Percentiles rank a stretch among this genome's conserved stretches.
These are phyloP conservation scores for Parasteatoda tepidariorum DNA, from an alignment of 1,140 invertebrate genomes.

Conservation along the genomic window DNA sequence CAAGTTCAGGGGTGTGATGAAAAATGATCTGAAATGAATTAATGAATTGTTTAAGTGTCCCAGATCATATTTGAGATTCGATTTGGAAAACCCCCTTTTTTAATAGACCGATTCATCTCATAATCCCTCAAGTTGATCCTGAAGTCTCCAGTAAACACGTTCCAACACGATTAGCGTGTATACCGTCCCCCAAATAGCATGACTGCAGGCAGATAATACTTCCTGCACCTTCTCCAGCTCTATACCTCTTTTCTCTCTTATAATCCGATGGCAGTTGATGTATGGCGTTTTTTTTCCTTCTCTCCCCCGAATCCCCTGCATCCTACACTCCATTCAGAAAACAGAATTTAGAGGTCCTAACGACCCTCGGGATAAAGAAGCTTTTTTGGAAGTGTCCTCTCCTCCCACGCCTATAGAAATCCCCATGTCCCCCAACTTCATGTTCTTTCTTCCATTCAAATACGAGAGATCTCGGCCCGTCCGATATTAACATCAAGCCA, in stretches of 20 bases:
- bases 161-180: too few species aligned
- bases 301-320: background rate
- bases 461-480: background rate
- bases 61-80: too few species aligned
- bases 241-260: conserved; percentile 34
- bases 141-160: too few species aligned
- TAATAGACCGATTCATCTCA: too few species aligned
- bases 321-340: background rate
- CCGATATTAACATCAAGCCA: conserved; percentile 12
- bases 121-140: too few species aligned
- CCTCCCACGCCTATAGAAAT: conserved; percentile 3
- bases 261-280: conserved; percentile 32
- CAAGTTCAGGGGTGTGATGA: too few species aligned
- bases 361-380: conserved; percentile 26
- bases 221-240: conserved; percentile 19
- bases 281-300: conserved; percentile 21
- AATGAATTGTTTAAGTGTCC: too few species aligned
- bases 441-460: too few species aligned
- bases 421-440: conserved; percentile 32
- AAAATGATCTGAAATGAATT: too few species aligned
- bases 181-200: background rate
- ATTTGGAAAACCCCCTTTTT: too few species aligned
- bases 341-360: background rate
- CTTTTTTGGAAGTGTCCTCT: background rate
- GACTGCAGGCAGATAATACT: conserved; percentile 29